phyloP scores from a whole-genome alignment of 2,797 vertebrate genomes.

The Betta splendens region DNA sequence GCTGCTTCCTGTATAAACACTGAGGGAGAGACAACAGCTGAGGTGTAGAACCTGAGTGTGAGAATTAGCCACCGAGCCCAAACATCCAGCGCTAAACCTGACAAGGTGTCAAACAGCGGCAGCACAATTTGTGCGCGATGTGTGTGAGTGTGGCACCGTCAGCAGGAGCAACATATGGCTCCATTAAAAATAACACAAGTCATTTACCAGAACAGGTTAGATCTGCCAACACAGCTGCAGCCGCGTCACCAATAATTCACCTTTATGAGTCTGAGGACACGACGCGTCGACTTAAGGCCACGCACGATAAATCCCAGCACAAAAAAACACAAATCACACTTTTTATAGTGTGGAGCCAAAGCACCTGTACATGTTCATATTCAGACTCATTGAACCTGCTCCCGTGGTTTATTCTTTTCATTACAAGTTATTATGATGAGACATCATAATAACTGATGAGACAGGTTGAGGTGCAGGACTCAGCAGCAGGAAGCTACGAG shows the following conservation, averaged over 20 bases:
- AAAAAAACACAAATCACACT: too few species aligned
- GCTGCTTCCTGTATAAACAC: too few species aligned
- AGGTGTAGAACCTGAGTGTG: conserved; percentile 10
- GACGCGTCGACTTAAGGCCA: conserved; percentile 6
- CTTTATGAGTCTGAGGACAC: conserved; percentile 43
- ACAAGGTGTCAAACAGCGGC: conserved; percentile 54
- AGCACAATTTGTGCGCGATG: conserved; percentile 30
- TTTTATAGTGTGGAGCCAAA: too few species aligned
- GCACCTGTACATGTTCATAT: background rate
- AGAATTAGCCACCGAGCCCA: conserved; percentile 21
- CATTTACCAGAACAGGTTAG: conserved; percentile 64
- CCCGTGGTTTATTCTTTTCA: too few species aligned
- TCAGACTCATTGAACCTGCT: background rate
- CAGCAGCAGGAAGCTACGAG: too few species aligned
- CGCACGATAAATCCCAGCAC: conserved; percentile 18
- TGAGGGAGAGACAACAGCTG: conserved; percentile 20
- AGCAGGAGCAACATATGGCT: conserved; percentile 70
- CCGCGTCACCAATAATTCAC: conserved; percentile 35
- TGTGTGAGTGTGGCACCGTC: conserved; percentile 52
- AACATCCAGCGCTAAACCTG: conserved; percentile 50
- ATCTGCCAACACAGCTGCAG: conserved; percentile 60
- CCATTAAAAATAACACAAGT: conserved; percentile 72
- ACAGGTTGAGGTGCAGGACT: too few species aligned
- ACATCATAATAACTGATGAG: too few species aligned
- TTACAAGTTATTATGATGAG: too few species aligned